Percentiles rank a stretch among this genome's conserved stretches.
Conservation (phyloP, 2,113 vertebrate species). For the Mugil cephalus region DNA sequence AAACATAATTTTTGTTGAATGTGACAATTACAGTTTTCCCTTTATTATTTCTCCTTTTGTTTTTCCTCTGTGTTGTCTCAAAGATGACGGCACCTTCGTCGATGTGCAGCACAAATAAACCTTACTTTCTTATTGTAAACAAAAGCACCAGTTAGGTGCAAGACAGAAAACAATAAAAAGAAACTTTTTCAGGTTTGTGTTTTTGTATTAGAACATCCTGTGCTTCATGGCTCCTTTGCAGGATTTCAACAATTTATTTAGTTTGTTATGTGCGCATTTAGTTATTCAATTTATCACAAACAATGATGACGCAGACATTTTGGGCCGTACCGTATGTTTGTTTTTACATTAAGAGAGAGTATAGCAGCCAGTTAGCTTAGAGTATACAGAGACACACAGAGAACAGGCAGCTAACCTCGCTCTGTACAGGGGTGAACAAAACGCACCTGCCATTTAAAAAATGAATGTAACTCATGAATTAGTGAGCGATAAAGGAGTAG, state of each 20-base stretch:
- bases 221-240: conserved; percentile 31
- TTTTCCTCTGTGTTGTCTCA: conserved; percentile 21
- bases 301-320: no score
- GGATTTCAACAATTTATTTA: conserved; percentile 37
- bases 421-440: no score
- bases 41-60: conserved; percentile 42
- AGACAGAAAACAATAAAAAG: conserved; percentile 60
- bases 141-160: conserved; percentile 36
- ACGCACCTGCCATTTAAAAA: no score
- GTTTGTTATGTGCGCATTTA: no score
- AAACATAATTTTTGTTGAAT: conserved; percentile 12
- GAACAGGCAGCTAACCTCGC: no score
- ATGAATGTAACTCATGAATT: no score
- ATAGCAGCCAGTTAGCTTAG: no score
- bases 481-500: no score
- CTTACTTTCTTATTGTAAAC: conserved; percentile 44
- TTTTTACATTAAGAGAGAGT: no score
- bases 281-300: no score
- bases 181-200: conserved; percentile 23
- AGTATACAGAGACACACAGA: no score
- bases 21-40: conserved; percentile 48
- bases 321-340: no score
- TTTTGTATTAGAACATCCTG: conserved; percentile 48
- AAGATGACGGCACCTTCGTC: conserved; percentile 38
- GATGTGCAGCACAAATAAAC: conserved; percentile 52